Evolutionary conservation across 1,140 invertebrate species (phyloP).

Genomic region (Zaprionus camerounensis): DNA sequence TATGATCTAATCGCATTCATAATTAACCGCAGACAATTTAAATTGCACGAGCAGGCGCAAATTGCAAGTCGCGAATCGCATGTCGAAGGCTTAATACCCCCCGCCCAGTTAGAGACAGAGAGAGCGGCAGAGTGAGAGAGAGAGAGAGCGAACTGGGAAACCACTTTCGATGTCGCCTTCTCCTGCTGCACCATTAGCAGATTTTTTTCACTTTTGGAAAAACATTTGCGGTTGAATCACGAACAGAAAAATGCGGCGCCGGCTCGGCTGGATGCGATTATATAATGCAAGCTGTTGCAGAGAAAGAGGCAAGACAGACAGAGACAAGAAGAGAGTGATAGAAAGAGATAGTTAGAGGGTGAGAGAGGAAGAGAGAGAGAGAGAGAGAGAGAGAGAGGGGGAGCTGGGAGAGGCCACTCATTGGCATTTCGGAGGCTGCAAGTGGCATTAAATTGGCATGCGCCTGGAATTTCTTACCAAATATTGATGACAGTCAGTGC

Average conservation of each 20-base stretch:
- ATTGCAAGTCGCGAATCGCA: conserved; percentile 14
- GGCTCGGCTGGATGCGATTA: conserved; percentile 59
- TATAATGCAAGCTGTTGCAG: conserved; percentile 49
- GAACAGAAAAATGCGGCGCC: conserved; percentile 51
- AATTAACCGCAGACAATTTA: conserved; percentile 15
- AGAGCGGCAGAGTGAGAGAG: background rate
- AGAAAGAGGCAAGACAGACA: conserved; percentile 19
- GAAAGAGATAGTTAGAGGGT: conserved; percentile 3
- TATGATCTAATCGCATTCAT: background rate
- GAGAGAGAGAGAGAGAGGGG: background rate
- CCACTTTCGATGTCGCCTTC: conserved; percentile 69
- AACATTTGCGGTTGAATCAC: conserved; percentile 56
- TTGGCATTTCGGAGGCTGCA: conserved; percentile 47
- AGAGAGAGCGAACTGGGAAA: conserved; percentile 21
- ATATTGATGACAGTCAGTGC: conserved; percentile 69
- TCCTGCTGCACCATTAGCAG: conserved; percentile 68
- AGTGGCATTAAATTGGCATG: conserved; percentile 65
- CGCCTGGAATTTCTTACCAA: conserved; percentile 75
- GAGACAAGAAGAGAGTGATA: conserved; percentile 29
- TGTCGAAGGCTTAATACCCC: conserved; percentile 15
- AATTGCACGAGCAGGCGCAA: conserved; percentile 23
- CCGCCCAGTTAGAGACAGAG: background rate
- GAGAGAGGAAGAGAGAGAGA: background rate
- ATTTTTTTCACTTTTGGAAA: conserved; percentile 61
- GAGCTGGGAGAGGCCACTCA: conserved; percentile 10